Evolutionary conservation across 2,113 vertebrate genomes (phyloP).

Genomic region (Saguinus midas): DNA sequence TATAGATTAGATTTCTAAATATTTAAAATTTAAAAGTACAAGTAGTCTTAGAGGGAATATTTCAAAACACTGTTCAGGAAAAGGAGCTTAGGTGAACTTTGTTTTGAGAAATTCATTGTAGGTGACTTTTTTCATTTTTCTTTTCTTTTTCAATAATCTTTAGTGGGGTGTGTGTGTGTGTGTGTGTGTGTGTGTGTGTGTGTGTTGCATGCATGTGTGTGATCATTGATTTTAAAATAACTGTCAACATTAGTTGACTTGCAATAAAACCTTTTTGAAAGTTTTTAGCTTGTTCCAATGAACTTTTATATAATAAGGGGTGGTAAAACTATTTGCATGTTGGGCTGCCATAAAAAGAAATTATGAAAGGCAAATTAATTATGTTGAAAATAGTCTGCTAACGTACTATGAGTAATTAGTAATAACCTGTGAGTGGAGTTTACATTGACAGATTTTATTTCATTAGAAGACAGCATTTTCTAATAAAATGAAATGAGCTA

Average conservation of each 20-base stretch:
- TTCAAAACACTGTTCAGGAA: background rate
- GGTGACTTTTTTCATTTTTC: background rate
- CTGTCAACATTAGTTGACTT: background rate
- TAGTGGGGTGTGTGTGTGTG: background rate
- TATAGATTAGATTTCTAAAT: background rate
- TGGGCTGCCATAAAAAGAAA: slow-evolving; percentile 17
- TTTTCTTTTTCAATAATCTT: background rate
- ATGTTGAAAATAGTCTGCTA: slow-evolving; percentile 27
- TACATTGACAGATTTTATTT: slow-evolving; percentile 25
- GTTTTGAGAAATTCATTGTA: background rate
- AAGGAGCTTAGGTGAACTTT: background rate
- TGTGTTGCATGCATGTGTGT: background rate
- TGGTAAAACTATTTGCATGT: background rate
- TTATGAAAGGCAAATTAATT: slow-evolving; percentile 35
- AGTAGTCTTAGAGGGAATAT: background rate
- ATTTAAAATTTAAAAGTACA: background rate
- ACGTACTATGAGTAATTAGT: background rate
- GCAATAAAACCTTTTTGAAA: slow-evolving; percentile 7
- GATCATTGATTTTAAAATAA: slow-evolving; percentile 2
- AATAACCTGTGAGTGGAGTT: background rate
- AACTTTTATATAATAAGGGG: slow-evolving; percentile 53
- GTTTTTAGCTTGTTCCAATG: slow-evolving; percentile 12
- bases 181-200: background rate
- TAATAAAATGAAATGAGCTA: background rate
- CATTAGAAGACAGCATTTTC: background rate